These are phyloP conservation scores for Macrobrachium nipponense DNA, from an alignment of 1,140 invertebrate species.

Conservation along the genomic window DNA sequence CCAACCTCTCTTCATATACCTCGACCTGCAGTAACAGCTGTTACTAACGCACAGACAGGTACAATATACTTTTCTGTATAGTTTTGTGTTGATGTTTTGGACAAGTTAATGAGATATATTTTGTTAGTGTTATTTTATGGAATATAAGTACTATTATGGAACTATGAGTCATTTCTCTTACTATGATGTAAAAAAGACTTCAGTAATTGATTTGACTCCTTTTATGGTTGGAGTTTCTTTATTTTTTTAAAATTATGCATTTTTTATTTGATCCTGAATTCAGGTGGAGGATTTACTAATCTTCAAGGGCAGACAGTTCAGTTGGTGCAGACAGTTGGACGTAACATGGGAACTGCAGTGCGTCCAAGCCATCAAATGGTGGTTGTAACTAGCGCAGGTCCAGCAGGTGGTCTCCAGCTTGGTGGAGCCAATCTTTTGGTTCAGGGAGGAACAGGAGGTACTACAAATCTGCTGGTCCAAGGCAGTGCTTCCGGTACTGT, in stretches of 20 bases:
- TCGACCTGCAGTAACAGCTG: conserved; percentile 5
- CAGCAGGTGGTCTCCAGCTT: conserved; percentile 54
- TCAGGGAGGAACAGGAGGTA: conserved; percentile 42
- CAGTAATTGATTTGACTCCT: too few species aligned
- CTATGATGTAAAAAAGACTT: too few species aligned
- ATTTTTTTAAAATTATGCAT: background rate
- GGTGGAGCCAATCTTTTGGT: conserved; percentile 49
- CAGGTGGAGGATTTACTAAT: conserved; percentile 26
- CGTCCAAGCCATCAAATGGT: conserved; percentile 50
- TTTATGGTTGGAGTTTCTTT: too few species aligned
- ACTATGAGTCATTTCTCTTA: too few species aligned
- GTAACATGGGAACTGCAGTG: conserved; percentile 17
- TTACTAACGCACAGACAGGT: conserved; percentile 30
- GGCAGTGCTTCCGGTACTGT: conserved; percentile 29
- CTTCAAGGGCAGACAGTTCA: conserved; percentile 55
- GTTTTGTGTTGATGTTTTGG: background rate
- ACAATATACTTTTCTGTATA: background rate
- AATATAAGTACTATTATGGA: too few species aligned
- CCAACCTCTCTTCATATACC: conserved; percentile 15
- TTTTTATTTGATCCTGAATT: background rate
- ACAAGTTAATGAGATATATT: background rate
- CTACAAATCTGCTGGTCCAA: conserved; percentile 45
- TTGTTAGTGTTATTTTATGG: too few species aligned
- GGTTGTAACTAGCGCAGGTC: conserved; percentile 44
- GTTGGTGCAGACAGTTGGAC: conserved; percentile 42